Evolutionary conservation across 1,140 invertebrate genomes (phyloP), one percentile per base, ranked within the genome.

Genomic region (Solenopsis fugax): DNA sequence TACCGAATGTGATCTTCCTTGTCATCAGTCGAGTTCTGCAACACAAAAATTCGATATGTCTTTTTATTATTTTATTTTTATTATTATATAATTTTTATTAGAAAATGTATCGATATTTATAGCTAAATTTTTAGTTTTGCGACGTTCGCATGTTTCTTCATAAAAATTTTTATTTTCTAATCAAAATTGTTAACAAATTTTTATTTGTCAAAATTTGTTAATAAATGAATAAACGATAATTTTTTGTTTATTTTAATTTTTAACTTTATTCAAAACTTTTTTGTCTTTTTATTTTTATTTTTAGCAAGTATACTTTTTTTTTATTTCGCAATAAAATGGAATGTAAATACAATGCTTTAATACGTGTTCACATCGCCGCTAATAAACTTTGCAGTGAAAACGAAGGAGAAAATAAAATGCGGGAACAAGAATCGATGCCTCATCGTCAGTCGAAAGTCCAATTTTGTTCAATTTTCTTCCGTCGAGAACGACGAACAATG

Each of bases 101-200:
- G 4, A 5, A 62, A 62, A 62, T 62, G 34, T 62, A 29, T 29
- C 5, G 12, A 4, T 62, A 62, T 62, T 29, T 62, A 12, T 16
- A 29, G 1, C 1, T 62, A 62, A 62, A 6, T 62, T 5, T 62
- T 1, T 62, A 29, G 12, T 4, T 62, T 62, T 29, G 12, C 6
- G 1, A 6, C n/a, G 4, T 5, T 62, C 5, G 21, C 4, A 60
- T 12, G 5, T 62, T 62, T 34, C 4, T 34, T 6, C 7, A 2
- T 5, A 34, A 62, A 62, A 62, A 62, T 29, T 62, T 62, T 34
- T 16, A 7, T 1, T 62, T 34, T 29, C n/a, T 10, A 7, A 21
- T 62, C 13, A 16, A 62, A 62, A 62, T 62, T 58, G 9, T 58
- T 62, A 12, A 62, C 24, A 62, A 62, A 62, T 62, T 62, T 62